Percentiles rank a stretch among this genome's conserved stretches.
phyloP scores from a whole-genome alignment of 2,113 vertebrate species.

The Ciconia boyciana region DNA sequence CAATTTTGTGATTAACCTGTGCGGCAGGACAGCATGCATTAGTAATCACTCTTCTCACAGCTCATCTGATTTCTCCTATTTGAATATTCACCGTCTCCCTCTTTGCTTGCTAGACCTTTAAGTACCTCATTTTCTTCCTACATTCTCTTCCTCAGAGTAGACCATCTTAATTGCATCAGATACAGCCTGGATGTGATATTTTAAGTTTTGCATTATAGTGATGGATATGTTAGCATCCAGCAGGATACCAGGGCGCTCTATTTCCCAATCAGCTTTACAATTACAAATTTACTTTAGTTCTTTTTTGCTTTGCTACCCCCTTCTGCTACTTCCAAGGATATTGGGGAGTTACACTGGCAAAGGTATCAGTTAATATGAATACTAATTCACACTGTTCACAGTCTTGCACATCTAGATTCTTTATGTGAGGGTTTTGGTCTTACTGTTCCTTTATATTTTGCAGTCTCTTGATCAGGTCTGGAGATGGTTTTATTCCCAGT shows the following conservation, averaged over 20 bases:
- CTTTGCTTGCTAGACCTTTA: background rate
- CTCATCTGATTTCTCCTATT: background rate
- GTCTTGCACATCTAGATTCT: background rate
- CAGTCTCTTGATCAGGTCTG: background rate
- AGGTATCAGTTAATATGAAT: background rate
- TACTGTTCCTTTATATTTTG: background rate
- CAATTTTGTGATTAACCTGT: background rate
- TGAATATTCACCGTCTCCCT: background rate
- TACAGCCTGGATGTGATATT: background rate
- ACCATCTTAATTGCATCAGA: background rate
- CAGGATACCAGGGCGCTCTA: background rate
- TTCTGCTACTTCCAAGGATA: background rate
- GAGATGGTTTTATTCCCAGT: background rate
- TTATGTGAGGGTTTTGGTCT: background rate
- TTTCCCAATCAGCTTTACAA: background rate
- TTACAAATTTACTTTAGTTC: background rate
- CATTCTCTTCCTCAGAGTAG: background rate
- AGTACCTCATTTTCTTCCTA: background rate
- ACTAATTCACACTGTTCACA: background rate
- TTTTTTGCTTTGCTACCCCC: background rate
- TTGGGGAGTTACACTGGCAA: background rate
- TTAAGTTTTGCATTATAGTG: background rate
- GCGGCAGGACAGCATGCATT: background rate
- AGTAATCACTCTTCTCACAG: background rate
- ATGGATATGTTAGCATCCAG: background rate